These are phyloP conservation scores for Aphelinus atriplicis DNA, from an alignment of 1,140 invertebrate species.

Conservation along the genomic window DNA sequence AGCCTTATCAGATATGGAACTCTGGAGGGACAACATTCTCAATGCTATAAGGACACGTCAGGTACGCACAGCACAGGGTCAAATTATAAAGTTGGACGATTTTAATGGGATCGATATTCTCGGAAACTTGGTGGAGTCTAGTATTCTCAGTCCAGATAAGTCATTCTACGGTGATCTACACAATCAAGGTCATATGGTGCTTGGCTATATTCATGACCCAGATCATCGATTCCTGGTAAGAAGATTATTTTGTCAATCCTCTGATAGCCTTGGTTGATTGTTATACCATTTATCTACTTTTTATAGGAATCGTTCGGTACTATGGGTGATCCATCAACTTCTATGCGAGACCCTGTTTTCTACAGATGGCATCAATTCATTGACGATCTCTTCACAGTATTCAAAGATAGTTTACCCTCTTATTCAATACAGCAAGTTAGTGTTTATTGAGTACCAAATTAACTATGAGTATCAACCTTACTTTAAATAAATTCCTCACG, in stretches of 20 bases:
- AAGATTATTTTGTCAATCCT: not conserved
- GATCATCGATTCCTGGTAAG: conserved; percentile 74
- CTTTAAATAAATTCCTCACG: not conserved
- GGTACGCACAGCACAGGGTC: conserved; percentile 61
- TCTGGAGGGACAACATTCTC: conserved; percentile 79
- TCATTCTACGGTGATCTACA: conserved; percentile 79
- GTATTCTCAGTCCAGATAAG: conserved; percentile 74
- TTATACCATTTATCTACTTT: not conserved
- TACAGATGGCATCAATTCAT: conserved; percentile 85
- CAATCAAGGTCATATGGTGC: conserved; percentile 76
- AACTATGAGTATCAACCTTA: too few relatives aligned
- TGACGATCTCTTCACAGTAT: conserved; percentile 81
- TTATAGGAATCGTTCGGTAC: conserved; percentile 62
- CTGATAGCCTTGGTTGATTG: not conserved
- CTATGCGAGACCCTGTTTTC: conserved; percentile 87
- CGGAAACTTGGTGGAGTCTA: conserved; percentile 81
- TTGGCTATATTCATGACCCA: conserved; percentile 78
- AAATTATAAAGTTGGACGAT: conserved; percentile 70
- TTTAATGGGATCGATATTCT: conserved; percentile 80
- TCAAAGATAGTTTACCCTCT: conserved; percentile 75
- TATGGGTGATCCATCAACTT: conserved; percentile 77
- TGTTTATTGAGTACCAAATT: too few relatives aligned
- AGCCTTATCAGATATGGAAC: conserved; percentile 76
- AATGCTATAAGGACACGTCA: conserved; percentile 76
- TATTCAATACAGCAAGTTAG: conserved; percentile 62